These are phyloP conservation scores for Mus musculus DNA, from an alignment of 2,113 vertebrate genomes.

Conservation along the genomic window GRCm39 chr10:17155501-17156000, in stretches of 20 bases:
- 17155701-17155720: neutral
- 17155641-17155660: constrained; percentile 10
- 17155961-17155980: neutral
- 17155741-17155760: neutral
- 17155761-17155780: no score
- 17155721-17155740: neutral
- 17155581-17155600: neutral
- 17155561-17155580: neutral
- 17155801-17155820: neutral
- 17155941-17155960: neutral
- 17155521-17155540: neutral
- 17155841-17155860: neutral
- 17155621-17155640: neutral
- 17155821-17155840: no score
- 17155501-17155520: neutral
- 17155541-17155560: neutral
- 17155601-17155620: neutral
- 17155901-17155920: neutral
- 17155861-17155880: neutral
- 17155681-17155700: neutral
- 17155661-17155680: neutral
- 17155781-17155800: neutral
- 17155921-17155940: neutral
- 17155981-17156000: neutral
- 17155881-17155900: neutral